phyloP scores from a whole-genome alignment of 1,140 invertebrate genomes.

The Drosophila prosaltans region DNA sequence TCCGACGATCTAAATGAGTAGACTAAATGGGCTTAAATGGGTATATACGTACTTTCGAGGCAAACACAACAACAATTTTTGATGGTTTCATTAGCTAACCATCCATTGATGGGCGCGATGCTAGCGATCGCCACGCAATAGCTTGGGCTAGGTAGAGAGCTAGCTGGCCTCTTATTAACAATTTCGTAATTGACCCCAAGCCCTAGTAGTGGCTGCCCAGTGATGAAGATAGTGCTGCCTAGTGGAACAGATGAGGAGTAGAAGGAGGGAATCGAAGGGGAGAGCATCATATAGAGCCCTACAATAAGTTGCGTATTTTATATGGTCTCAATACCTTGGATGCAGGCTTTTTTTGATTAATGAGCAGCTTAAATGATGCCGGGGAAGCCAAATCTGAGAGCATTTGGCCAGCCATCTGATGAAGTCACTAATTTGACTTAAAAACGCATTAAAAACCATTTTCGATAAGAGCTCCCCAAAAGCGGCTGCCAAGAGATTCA shows the following conservation, averaged over 20 bases:
- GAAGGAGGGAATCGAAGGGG: neutral
- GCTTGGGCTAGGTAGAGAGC: conserved; percentile 22
- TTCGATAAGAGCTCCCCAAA: conserved; percentile 68
- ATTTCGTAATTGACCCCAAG: conserved; percentile 72
- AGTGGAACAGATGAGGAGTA: neutral
- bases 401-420: conserved; percentile 58
- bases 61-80: conserved; percentile 30
- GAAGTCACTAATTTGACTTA: conserved; percentile 81
- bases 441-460: conserved; percentile 81
- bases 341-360: conserved; percentile 65
- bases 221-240: conserved; percentile 24
- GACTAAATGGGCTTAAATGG: neutral
- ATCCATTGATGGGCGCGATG: neutral
- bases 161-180: conserved; percentile 64
- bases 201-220: conserved; percentile 18
- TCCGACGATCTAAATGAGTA: neutral
- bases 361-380: conserved; percentile 78
- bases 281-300: conserved; percentile 20
- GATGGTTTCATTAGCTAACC: conserved; percentile 64
- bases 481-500: conserved; percentile 37
- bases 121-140: conserved; percentile 39
- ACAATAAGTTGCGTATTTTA: conserved; percentile 52
- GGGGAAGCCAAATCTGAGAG: conserved; percentile 48
- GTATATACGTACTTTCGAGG: neutral
- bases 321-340: conserved; percentile 63